Base-by-base conservation (phyloP, 1,140 invertebrate genomes). In the Caerostris darwini region DNA sequence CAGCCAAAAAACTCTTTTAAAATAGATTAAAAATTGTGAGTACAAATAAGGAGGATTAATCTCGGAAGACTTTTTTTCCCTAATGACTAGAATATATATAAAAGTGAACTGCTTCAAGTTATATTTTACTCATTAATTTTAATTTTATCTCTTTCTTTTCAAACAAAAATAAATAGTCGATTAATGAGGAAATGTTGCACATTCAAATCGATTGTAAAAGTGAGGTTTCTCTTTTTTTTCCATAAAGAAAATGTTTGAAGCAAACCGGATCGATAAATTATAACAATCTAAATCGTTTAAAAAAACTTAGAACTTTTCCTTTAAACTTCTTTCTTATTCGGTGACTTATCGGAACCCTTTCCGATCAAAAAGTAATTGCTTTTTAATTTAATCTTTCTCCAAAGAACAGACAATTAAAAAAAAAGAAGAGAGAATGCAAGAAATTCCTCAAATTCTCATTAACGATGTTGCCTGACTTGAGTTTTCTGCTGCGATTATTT, bases 391-490 rank as follows among this genome's bases (percentile, higher is more conserved):
- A 77, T 77, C 71, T 77, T 34, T 53, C 71, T 77, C 10, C 71
- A 77, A 34, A 5, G 71, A 77, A 77, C 71, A 12, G 34, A 77
- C 34, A 77, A 77, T 77, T 77, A 77, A 77, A 50, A 77, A 77
- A 77, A 53, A 34, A 77, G 34, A 50, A 50, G 8, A 5, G 69
- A 77, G 34, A 77, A 77, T 77, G 71, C 71, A 77, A 77, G 71
- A 77, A 77, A 77, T 77, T 77, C 53, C 50, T 77, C 71, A 77
- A 77, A 77, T 77, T 77, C 71, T 77, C 71, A 77, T 77, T 77
- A 77, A 12, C 34, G 71, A 53, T 34, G 71, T 77, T 50, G 71
- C 71, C 71, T 50, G 53, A 77, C 71, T 50, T 4, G 14, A 77
- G 71, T 77, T 14, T 77, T 77, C 71, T 53, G 34, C 71, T 5